A percentile compares a stretch with the other conserved stretches of the same genome.
Evolutionary conservation across 1,140 invertebrate genomes (phyloP).

Genomic region (Drosophila pallidifrons): DNA sequence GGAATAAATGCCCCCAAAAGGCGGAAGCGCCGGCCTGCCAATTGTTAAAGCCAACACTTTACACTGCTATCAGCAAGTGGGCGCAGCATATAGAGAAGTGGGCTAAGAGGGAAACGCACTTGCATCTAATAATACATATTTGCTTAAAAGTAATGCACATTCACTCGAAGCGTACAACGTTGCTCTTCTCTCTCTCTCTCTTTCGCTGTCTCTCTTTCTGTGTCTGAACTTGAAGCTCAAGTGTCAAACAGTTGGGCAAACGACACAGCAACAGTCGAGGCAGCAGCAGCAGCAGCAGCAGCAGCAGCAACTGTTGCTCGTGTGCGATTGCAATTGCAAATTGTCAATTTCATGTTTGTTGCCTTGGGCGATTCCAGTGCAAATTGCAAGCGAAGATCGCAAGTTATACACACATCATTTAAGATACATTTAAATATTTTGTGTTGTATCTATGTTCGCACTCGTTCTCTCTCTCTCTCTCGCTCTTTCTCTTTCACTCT

Average conservation of each 20-base stretch:
- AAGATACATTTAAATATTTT: conserved; percentile 9
- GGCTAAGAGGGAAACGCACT: conserved; percentile 8
- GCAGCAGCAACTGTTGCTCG: conserved; percentile 20
- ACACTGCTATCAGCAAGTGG: conserved; percentile 26
- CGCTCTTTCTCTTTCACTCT: no score
- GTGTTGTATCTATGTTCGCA: background rate
- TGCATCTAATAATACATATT: conserved; percentile 25
- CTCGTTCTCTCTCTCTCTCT: conserved; percentile 4
- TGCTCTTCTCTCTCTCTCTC: background rate
- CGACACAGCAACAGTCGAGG: background rate
- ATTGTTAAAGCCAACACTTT: conserved; percentile 64
- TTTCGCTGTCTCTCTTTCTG: background rate
- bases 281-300: no score
- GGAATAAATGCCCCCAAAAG: conserved; percentile 9
- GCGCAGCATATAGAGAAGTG: background rate
- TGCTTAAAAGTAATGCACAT: conserved; percentile 26
- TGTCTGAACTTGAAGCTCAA: conserved; percentile 36
- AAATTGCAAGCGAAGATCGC: conserved; percentile 51
- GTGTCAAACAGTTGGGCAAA: conserved; percentile 27
- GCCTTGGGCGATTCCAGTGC: conserved; percentile 27
- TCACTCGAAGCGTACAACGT: conserved; percentile 15
- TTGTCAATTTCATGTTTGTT: conserved; percentile 43
- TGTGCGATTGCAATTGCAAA: conserved; percentile 20
- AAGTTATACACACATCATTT: background rate
- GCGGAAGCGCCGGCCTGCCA: conserved; percentile 60